Conservation (phyloP, 2,797 vertebrate genomes). For the Falco concolor region DNA sequence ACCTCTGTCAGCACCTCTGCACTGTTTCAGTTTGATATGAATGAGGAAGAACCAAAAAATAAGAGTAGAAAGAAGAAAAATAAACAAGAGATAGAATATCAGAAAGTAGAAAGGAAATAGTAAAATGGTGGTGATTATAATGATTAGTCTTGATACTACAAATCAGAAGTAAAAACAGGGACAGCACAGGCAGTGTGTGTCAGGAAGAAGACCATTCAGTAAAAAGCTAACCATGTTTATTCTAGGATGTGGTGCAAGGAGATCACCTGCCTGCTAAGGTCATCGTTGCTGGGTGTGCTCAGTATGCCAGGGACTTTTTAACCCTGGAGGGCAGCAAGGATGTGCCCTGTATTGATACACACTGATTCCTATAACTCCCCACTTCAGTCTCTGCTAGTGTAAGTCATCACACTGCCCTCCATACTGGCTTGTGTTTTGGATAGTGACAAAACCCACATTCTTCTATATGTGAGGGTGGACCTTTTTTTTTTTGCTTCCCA, state of each 20-base stretch:
- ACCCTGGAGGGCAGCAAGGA: not conserved
- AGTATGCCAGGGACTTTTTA: not conserved
- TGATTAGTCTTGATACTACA: not conserved
- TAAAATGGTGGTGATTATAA: not conserved
- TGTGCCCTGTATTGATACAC: not conserved
- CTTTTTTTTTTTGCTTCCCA: not conserved
- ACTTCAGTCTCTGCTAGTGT: not conserved
- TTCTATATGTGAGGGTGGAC: rapidly evolving
- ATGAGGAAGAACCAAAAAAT: not conserved
- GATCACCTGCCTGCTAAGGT: not conserved
- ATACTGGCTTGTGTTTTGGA: not conserved
- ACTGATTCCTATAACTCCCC: rapidly evolving
- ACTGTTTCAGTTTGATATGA: not conserved
- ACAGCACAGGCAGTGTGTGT: not conserved
- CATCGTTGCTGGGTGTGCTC: not conserved
- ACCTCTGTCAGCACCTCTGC: not conserved
- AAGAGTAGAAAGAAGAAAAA: not conserved
- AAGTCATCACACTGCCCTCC: not conserved
- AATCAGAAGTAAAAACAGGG: not conserved
- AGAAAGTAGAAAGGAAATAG: not conserved
- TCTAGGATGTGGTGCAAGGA: not conserved
- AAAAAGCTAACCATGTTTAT: not conserved
- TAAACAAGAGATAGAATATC: not conserved
- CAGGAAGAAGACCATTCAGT: not conserved
- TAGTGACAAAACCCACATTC: not conserved